Conservation (phyloP, 1,140 invertebrate species). For the Drosophila subobscura region DNA sequence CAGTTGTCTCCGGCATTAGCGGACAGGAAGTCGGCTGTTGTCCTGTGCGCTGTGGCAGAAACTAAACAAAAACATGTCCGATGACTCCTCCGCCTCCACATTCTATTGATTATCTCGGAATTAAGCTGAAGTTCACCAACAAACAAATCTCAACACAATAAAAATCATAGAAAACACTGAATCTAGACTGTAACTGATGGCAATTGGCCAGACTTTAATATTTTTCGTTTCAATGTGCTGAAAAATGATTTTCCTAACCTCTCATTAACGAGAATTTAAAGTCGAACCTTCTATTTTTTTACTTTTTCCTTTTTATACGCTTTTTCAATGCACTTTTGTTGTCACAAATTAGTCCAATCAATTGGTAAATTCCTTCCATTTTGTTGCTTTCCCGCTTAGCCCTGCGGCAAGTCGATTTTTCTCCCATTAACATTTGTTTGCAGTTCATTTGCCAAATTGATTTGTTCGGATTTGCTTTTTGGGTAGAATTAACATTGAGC, state of each 20-base stretch:
- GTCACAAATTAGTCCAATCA: neutral
- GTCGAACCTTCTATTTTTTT: no score
- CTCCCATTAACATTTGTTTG: conserved; percentile 8
- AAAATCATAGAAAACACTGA: neutral
- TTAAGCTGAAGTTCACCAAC: conserved; percentile 41
- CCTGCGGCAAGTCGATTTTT: no score
- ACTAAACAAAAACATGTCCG: conserved; percentile 53
- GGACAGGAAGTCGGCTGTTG: conserved; percentile 58
- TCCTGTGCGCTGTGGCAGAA: conserved; percentile 49
- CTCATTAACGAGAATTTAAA: no score
- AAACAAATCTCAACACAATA: conserved; percentile 40
- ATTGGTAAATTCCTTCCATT: conserved; percentile 43
- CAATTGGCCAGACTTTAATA: conserved; percentile 13
- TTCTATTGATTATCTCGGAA: neutral
- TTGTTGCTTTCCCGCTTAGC: conserved; percentile 6
- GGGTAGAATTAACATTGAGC: conserved; percentile 17
- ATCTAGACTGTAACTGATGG: conserved; percentile 46
- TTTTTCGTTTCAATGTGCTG: no score
- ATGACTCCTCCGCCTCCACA: neutral
- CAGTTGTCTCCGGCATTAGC: conserved; percentile 55
- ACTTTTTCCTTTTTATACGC: neutral
- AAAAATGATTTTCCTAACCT: no score
- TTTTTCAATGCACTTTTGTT: conserved; percentile 6
- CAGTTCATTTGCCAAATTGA: conserved; percentile 45
- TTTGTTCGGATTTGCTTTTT: conserved; percentile 54